Conservation (phyloP, 2,888 invertebrate species). For the Melieria picta region DNA sequence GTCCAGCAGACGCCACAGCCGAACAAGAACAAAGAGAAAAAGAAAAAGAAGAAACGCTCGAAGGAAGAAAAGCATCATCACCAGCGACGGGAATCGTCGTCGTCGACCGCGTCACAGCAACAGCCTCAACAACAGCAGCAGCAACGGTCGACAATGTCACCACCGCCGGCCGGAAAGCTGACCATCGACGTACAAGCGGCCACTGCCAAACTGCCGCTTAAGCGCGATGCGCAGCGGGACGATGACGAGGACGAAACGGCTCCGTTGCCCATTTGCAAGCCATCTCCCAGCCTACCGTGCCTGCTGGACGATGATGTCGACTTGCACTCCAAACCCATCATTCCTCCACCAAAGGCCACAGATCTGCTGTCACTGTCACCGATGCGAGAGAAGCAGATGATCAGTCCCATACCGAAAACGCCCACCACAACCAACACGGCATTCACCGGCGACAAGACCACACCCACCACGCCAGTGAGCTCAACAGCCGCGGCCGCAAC, state of each 20-base stretch:
- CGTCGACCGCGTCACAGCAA: conserved; percentile 40
- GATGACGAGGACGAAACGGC: conserved; percentile 59
- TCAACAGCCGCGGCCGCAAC: conserved; percentile 44
- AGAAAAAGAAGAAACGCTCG: conserved; percentile 85
- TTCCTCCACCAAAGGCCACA: conserved; percentile 32
- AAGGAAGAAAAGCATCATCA: conserved; percentile 81
- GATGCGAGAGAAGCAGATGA: conserved; percentile 59
- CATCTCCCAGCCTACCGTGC: conserved; percentile 73
- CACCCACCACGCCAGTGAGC: conserved; percentile 46
- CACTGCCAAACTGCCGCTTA: conserved; percentile 39
- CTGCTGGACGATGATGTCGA: conserved; percentile 71
- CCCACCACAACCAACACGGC: conserved; percentile 60
- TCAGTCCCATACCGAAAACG: conserved; percentile 71
- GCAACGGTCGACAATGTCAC: conserved; percentile 31
- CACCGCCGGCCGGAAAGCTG: conserved; percentile 49
- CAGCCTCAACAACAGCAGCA: conserved; percentile 32
- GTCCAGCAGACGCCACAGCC: conserved; percentile 19
- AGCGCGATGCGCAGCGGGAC: conserved; percentile 33
- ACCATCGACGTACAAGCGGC: conserved; percentile 58
- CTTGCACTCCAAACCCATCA: conserved; percentile 32
- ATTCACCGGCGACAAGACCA: conserved; percentile 35
- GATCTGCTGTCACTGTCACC: conserved; percentile 56
- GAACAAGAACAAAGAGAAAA: conserved; percentile 76
- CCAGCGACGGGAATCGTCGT: conserved; percentile 53
- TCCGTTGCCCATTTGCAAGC: conserved; percentile 62